Percentiles rank a stretch among this genome's conserved stretches.
Conservation (phyloP, 2,797 vertebrate genomes). For the Notoglanidium macrostoma region DNA sequence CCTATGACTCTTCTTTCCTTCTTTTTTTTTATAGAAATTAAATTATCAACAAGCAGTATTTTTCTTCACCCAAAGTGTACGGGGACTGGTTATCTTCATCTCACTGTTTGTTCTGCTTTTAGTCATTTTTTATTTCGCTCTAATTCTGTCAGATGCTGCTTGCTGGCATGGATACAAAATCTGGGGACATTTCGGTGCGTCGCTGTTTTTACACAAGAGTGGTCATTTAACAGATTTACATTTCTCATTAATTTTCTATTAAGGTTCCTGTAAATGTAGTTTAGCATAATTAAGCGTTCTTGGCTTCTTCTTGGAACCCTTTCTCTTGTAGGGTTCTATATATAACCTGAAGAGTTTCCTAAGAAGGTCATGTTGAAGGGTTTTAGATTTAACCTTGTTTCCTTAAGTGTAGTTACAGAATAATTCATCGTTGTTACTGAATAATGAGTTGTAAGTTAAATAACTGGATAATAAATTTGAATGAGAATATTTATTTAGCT, state of each 20-base stretch:
- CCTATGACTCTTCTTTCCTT: background rate
- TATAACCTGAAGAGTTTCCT: background rate
- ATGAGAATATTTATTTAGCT: background rate
- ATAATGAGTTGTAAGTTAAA: background rate
- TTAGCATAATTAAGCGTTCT: background rate
- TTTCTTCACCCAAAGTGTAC: background rate
- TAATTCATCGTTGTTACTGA: background rate
- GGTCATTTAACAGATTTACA: background rate
- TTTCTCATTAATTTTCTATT: background rate
- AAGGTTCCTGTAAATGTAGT: background rate
- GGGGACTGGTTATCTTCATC: background rate
- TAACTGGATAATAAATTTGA: background rate
- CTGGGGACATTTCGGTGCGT: background rate
- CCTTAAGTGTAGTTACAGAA: background rate
- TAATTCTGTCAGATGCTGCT: background rate
- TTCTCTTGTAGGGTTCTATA: background rate
- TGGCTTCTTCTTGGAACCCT: background rate
- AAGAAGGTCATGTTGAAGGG: background rate
- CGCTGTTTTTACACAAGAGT: background rate
- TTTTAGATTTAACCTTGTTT: background rate
- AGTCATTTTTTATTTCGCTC: slow-evolving; percentile 23
- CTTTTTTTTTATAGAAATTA: background rate
- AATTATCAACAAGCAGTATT: slow-evolving; percentile 9
- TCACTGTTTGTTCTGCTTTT: background rate
- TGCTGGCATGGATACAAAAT: background rate